phyloP scores from a whole-genome alignment of 2,797 vertebrate species.

The Enteromius thamalakanensis region DNA sequence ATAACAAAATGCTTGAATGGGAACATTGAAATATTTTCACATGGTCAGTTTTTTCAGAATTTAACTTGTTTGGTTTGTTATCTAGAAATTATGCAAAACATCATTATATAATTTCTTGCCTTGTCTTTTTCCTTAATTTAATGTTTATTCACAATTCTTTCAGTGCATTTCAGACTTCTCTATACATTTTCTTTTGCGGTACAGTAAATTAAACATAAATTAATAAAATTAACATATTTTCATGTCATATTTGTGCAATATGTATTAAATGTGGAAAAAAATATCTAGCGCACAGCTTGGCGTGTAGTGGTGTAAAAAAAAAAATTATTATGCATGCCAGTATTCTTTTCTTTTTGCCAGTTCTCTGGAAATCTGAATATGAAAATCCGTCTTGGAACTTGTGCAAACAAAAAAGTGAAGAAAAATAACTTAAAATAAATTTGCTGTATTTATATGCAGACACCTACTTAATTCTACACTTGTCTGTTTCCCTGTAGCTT shows the following conservation, averaged over 20 bases:
- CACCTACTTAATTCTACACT: background rate
- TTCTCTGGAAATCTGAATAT: background rate
- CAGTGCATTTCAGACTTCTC: background rate
- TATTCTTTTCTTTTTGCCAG: background rate
- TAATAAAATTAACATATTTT: no score
- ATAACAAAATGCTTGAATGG: background rate
- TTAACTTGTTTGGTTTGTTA: background rate
- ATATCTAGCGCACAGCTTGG: background rate
- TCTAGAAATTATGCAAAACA: background rate
- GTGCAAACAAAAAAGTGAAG: background rate
- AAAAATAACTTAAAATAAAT: background rate
- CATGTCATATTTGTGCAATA: background rate
- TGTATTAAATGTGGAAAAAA: background rate
- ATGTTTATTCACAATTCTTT: background rate
- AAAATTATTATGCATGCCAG: background rate
- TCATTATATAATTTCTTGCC: background rate
- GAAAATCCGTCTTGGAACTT: background rate
- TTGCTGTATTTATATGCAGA: background rate
- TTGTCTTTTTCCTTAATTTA: background rate
- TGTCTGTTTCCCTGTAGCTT: slow-evolving; percentile 20
- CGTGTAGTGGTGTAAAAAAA: background rate
- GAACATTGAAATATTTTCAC: background rate
- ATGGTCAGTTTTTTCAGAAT: background rate
- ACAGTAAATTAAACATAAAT: background rate
- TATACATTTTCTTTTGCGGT: background rate